A percentile compares a stretch with the other conserved stretches of the same genome.
Conservation (phyloP, 2,797 vertebrate genomes). For the Eidolon dupreanum region DNA sequence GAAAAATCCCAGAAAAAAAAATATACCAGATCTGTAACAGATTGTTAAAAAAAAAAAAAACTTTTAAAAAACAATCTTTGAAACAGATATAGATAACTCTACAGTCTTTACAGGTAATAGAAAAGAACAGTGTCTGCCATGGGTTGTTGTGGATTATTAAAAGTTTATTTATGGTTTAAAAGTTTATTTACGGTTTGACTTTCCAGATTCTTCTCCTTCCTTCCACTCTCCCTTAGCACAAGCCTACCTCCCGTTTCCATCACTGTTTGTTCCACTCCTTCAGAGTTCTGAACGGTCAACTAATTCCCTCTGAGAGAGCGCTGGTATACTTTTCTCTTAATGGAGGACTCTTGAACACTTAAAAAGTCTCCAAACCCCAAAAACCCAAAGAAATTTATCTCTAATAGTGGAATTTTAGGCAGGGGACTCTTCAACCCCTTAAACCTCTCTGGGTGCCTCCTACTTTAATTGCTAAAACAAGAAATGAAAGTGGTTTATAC, state of each 20-base stretch:
- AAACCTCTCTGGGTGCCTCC: neutral
- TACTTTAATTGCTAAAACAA: neutral
- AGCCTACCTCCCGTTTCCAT: neutral
- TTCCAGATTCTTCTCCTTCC: neutral
- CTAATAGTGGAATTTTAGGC: neutral
- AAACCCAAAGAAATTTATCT: neutral
- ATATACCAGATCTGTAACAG: neutral
- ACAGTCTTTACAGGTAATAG: neutral
- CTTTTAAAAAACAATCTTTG: neutral
- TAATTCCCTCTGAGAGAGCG: neutral
- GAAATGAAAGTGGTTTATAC: neutral
- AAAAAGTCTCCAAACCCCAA: neutral
- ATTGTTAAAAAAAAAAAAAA: neutral
- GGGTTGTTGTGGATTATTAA: neutral
- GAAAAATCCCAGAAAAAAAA: conserved; percentile 1
- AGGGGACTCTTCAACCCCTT: neutral
- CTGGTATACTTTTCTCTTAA: neutral
- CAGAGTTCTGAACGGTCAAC: neutral
- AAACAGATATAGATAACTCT: neutral
- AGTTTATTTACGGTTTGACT: neutral
- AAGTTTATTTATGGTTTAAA: neutral
- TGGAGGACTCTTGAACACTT: neutral
- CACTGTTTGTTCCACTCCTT: neutral
- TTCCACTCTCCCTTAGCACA: neutral
- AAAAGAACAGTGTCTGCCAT: neutral